Conservation (phyloP, 2,888 invertebrate species). For the Siphonodentalium dalli region DNA sequence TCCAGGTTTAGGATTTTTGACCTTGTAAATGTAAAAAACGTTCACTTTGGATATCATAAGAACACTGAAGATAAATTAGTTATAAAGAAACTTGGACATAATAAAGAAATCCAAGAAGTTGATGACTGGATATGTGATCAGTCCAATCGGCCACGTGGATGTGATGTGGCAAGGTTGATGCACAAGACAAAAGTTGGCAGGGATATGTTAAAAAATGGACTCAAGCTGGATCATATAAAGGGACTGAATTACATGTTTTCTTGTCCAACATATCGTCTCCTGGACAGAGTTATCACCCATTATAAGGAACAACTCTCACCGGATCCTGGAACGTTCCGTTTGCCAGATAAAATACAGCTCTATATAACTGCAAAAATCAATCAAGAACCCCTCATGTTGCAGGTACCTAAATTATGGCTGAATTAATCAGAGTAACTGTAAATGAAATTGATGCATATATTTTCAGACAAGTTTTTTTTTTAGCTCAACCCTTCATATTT, state of each 20-base stretch:
- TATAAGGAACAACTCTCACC: conserved; percentile 59
- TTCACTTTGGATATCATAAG: conserved; percentile 72
- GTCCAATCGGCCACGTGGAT: conserved; percentile 44
- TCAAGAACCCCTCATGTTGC: conserved; percentile 78
- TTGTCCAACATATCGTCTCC: conserved; percentile 63
- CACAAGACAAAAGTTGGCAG: conserved; percentile 37
- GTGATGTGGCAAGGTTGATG: conserved; percentile 67
- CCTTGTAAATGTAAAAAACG: conserved; percentile 75
- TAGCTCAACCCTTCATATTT: no score
- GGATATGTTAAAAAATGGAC: conserved; percentile 37
- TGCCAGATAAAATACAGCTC: conserved; percentile 48
- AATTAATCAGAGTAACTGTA: no score
- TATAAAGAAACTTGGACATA: conserved; percentile 78
- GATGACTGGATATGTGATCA: conserved; percentile 70
- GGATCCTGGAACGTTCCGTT: conserved; percentile 28
- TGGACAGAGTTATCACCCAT: conserved; percentile 54
- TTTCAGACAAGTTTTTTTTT: neutral
- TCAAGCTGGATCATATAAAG: conserved; percentile 40
- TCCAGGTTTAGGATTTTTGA: conserved; percentile 65
- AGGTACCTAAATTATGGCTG: no score
- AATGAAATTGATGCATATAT: no score
- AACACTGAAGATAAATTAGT: conserved; percentile 69
- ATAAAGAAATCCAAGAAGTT: conserved; percentile 71
- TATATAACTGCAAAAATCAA: conserved; percentile 75
- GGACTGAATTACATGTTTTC: conserved; percentile 51